Evolutionary conservation across 2,888 invertebrate genomes (phyloP), one percentile per base, ranked within the genome.

Genomic region (Crocallis elinguaria): DNA sequence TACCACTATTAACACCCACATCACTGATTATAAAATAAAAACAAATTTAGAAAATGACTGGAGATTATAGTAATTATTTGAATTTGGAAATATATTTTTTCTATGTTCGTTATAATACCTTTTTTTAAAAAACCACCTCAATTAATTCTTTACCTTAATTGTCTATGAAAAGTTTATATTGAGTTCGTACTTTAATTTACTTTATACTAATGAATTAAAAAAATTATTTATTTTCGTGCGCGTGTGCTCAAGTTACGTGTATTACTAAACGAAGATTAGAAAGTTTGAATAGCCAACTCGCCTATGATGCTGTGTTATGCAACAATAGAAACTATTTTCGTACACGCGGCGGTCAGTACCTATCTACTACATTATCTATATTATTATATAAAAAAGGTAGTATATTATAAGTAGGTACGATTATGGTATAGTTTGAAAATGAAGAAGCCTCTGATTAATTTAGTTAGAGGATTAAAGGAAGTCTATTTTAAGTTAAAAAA

Each of bases 241-340:
- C 13, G 17, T 23, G 25, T 25, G 9, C 8, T 12, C 7, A 38
- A 36, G 36, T 49, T 12, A 25, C 13, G 13, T 39, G 12, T 17
- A 82, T 82, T 81, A 81, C 80, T 37, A 17, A 27, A 45, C 79
- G 82, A 82, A 75, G 62, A 72, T 79, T 81, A 82, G 85, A 83
- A 79, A 79, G 82, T 77, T 70, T 21, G 37, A 51, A 74, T 74
- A 79, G 75, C 77, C 66, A 68, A 12, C 9, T 9, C 1, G 16
- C 32, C 8, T 29, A 53, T 68, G 76, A 64, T 60, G 19, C 54
- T 63, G 73, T 69, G 59, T 57, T 48, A 61, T 38, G 42, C 30
- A 56, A 56, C 23, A 50, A 30, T 36, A 49, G 55, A 55, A 50
- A 50, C 45, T 46, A 39, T 16, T 25, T 27, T 11, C 3, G 27